Conservation (phyloP, 2,888 invertebrate genomes). For the Brachyptera putata region DNA sequence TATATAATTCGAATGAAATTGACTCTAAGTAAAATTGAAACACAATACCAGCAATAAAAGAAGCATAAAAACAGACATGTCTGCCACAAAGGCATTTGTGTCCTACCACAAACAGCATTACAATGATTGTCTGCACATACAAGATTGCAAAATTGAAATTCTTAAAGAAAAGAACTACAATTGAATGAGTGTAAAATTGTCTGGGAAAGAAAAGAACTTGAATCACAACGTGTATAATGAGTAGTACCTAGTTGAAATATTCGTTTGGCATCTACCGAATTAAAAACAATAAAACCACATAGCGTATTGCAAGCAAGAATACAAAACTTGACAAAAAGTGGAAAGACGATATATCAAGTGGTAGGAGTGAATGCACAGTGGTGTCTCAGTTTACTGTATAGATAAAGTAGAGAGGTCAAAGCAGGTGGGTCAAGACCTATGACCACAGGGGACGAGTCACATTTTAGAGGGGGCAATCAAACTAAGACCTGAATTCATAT, state of each 20-base stretch:
- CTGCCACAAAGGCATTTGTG: neutral
- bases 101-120: neutral
- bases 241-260: neutral
- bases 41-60: too few relatives aligned
- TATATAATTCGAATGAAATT: too few relatives aligned
- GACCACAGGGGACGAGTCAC: too few relatives aligned
- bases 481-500: too few relatives aligned
- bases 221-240: neutral
- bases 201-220: constrained; percentile 6
- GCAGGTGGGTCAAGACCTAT: too few relatives aligned
- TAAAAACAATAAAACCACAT: constrained; percentile 19
- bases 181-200: constrained; percentile 14
- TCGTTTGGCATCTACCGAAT: constrained; percentile 21
- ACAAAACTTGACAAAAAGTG: constrained; percentile 11
- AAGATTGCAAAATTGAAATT: constrained; percentile 10
- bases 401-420: too few relatives aligned
- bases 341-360: constrained; percentile 4
- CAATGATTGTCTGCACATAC: neutral
- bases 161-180: constrained; percentile 7
- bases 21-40: too few relatives aligned
- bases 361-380: too few relatives aligned
- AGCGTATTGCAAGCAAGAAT: neutral
- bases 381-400: too few relatives aligned
- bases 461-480: too few relatives aligned
- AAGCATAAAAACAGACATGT: too few relatives aligned